Base-by-base conservation (phyloP, 2,797 vertebrate species). In the Falco peregrinus region DNA sequence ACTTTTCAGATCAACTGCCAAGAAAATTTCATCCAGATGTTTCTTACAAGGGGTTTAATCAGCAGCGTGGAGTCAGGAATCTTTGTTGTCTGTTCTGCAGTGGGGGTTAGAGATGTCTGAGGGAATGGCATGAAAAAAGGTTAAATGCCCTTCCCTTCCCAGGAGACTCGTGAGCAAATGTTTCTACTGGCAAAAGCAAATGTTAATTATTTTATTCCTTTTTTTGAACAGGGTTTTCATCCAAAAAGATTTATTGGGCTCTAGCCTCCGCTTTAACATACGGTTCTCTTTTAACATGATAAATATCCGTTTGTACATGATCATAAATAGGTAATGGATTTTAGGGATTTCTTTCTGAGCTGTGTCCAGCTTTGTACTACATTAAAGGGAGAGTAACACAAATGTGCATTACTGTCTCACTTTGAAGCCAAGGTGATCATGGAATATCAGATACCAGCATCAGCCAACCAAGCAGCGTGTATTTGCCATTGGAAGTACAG, bases 261-360 rank as follows among this genome's bases (percentile, higher is more conserved):
- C 93, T 90, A 92, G 91, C 64, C 93, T 95, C 70, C 67, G 78
- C 47, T 91, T 86, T 79, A 87, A 70, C 90, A 93, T 73, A 29
- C 78, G 85, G 89, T 96, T 97, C 91, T 89, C 94, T 97, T 97
- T 96, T 96, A 92, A 95, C 56, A 45, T 88, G 83, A 79, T 92
- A 91, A 96, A 89, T 79, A 96, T 67, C 86, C 19, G 4, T 97
- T 97, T 96, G 95, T 96, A 96, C 92, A 93, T 94, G 76, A 95
- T 95, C 95, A 77, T 92, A 96, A 94, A 93, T 89, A 95, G 92
- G 77, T 95, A 93, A 92, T 89, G 93, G 94, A 96, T 87, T 96
- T 91, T 92, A 86, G 88, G 79, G 94, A 64, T 95, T 95, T 95
- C 93, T 97, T 97, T 93, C 84, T 96, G 93, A 95, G 89, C 76